phyloP scores from a whole-genome alignment of 2,888 invertebrate genomes.

The Drosophila ochracea region DNA sequence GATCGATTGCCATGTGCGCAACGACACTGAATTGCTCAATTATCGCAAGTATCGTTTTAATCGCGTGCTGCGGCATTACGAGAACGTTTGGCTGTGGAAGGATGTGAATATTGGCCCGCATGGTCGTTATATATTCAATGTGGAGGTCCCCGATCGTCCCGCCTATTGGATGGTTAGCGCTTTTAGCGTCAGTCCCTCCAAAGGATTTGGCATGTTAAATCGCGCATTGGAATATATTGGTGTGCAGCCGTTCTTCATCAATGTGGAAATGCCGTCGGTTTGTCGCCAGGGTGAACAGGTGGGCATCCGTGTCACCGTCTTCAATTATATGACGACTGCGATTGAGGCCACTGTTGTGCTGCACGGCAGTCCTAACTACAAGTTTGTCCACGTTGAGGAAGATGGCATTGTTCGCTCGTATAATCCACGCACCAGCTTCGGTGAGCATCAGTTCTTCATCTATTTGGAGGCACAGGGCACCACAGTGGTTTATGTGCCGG shows the following conservation, averaged over 20 bases:
- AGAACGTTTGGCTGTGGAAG: conserved; percentile 98
- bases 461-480: conserved; percentile 93
- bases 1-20: conserved; percentile 89
- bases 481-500: conserved; percentile 94
- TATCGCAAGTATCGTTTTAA: conserved; percentile 94
- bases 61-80: conserved; percentile 95
- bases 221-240: conserved; percentile 94
- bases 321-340: conserved; percentile 95
- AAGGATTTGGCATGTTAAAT: conserved; percentile 94
- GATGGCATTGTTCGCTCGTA: conserved; percentile 95
- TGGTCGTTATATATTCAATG: conserved; percentile 94
- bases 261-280: conserved; percentile 94
- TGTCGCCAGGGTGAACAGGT: conserved; percentile 97
- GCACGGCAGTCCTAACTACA: conserved; percentile 93
- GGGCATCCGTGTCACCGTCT: conserved; percentile 95
- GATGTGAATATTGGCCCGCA: conserved; percentile 97
- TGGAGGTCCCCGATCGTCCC: conserved; percentile 93
- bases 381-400: conserved; percentile 96
- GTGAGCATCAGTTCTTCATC: conserved; percentile 98
- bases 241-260: conserved; percentile 96
- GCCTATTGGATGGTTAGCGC: conserved; percentile 97
- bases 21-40: conserved; percentile 89
- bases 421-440: conserved; percentile 94
- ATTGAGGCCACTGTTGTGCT: conserved; percentile 96
- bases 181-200: conserved; percentile 94